Evolutionary conservation across 2,113 vertebrate genomes (phyloP), one percentile per base, ranked within the genome.

Genomic region (Perca fluviatilis): DNA sequence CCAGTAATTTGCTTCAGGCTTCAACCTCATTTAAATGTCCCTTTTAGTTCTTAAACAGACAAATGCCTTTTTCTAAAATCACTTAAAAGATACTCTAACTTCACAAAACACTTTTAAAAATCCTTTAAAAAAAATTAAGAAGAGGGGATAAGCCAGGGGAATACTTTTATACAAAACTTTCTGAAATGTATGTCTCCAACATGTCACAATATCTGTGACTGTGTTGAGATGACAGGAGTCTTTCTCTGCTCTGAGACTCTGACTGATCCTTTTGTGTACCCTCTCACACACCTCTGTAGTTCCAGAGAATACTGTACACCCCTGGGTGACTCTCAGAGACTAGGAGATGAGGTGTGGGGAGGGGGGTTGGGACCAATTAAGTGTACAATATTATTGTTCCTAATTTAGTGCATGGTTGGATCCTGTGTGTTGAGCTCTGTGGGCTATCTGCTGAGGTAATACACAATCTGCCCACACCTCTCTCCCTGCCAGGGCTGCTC

Each of bases 371-470:
- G 96, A 95, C 95, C 97, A 98, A 98, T 97, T 97, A 98, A 97
- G 95, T 95, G 94, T 94, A 93, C 96, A 96, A 97, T 96, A 96
- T 95, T 97, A 97, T 97, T 96, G 97, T 98, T 97, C 96, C 96
- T 98, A 99, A 99, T 99, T 99, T 98, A 97, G 96, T 98, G 97
- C 97, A 97, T 99, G 97, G 97, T 96, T 98, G 97, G 98, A 96
- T 96, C 96, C 95, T 96, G 95, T 95, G 96, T 97, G 97, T 96
- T 94, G 95, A 96, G 95, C 98, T 96, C 97, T 96, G 97, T 98
- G 96, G 97, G 97, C 96, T 96, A 96, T 96, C 89, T 96, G 96
- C 96, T 97, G 95, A 97, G 96, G 96, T 97, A 96, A 97, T 97
- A 95, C 95, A 94, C 97, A 99, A 98, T 98, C 97, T 99, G 98